Base-by-base conservation (phyloP, 2,888 invertebrate genomes). In the Philereme vetulata region DNA sequence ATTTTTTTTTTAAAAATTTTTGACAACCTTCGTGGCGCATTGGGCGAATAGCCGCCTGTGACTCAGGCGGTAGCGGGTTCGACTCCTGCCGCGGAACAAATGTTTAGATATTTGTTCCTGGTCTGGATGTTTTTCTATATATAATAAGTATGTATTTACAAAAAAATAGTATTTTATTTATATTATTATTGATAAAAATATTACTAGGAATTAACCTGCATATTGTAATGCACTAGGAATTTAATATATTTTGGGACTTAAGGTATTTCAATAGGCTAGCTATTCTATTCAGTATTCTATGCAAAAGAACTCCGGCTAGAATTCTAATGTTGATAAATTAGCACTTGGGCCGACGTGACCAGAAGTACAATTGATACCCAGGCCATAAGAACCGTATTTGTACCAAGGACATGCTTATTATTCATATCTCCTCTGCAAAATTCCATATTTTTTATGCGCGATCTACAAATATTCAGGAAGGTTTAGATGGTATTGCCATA, bases 341-440 rank as follows among this genome's bases (percentile, higher is more conserved):
- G 51, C 51, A 42, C 40, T 58, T 46, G 43, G 34, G 11, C 38
- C 52, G 38, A 67, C 69, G 69, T 69, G 65, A 64, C 61, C 42
- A 45, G 67, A 58, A 62, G 11, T 34, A 34, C 10, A 65, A 64
- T 56, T 21, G 43, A 34, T 46, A 44, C 50, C 51, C 46, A 48
- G 45, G 53, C 45, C 60, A 45, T 52, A 40, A 51, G 42, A 53
- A 60, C 54, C 59, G 42, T 47, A 44, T 42, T 50, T n/a, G 34
- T 36, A 8, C 51, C 61, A 49, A 65, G 67, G 64, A 47, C 50
- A 63, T 53, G 35, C 51, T 66, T 66, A 58, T 57, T 60, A 60
- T 65, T 65, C 59, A 60, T 55, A 55, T 47, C 43, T 33, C 56
- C 32, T 51, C 36, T 34, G 38, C 34, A 42, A 50, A 43, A 56